These are phyloP conservation scores for Nothoprocta pentlandii DNA, from an alignment of 2,113 vertebrate species.

Conservation along the genomic window DNA sequence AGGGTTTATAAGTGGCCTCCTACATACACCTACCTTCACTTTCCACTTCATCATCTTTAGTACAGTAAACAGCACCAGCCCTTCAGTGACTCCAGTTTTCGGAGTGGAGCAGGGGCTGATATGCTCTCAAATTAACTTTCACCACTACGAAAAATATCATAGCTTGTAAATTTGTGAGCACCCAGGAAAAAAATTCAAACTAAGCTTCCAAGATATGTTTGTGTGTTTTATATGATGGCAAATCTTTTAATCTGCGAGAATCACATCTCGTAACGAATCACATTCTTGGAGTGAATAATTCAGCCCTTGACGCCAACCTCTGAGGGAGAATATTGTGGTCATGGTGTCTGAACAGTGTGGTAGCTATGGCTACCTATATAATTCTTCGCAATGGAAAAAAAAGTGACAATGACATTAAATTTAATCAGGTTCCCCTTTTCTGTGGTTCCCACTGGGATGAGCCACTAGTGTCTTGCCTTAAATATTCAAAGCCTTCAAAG, in stretches of 20 bases:
- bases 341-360: constrained; percentile 91
- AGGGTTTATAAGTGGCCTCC: background rate
- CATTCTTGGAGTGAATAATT: constrained; percentile 87
- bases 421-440: constrained; percentile 97
- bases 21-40: background rate
- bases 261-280: constrained; percentile 81
- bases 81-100: constrained; percentile 11
- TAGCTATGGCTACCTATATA: constrained; percentile 97
- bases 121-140: background rate
- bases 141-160: background rate
- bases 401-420: constrained; percentile 97
- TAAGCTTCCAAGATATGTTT: constrained; percentile 29
- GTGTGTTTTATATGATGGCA: constrained; percentile 71
- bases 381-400: constrained; percentile 91
- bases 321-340: constrained; percentile 90
- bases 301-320: constrained; percentile 83
- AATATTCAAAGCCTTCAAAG: constrained; percentile 87
- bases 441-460: constrained; percentile 92
- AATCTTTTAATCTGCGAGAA: constrained; percentile 79
- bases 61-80: constrained; percentile 16
- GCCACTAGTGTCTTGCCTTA: constrained; percentile 86
- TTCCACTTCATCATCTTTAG: background rate
- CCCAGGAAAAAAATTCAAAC: background rate
- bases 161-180: background rate
- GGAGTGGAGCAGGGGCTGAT: background rate